Evolutionary conservation across 2,113 vertebrate genomes (phyloP).

Genomic region (Sphaerodactylus townsendi): DNA sequence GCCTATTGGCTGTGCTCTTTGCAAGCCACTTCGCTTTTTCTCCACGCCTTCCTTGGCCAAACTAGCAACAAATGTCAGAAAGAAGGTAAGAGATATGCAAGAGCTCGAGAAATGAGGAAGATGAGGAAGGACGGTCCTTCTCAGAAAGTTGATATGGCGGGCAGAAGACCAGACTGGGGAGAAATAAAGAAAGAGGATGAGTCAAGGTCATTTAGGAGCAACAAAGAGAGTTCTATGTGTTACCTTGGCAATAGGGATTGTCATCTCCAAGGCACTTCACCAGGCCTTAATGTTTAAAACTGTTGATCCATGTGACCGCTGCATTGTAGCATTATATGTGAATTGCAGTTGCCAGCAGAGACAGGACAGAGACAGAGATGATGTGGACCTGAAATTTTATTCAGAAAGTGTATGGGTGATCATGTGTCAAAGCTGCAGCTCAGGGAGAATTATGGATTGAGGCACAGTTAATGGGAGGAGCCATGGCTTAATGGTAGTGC

Average conservation of each 20-base stretch:
- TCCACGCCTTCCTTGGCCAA: constrained; percentile 23
- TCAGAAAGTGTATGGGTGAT: no score
- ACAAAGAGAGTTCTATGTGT: neutral
- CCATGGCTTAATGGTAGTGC: no score
- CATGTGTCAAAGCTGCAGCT: no score
- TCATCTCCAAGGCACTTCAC: neutral
- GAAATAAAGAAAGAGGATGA: neutral
- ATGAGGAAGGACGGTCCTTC: neutral
- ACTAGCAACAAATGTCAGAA: neutral
- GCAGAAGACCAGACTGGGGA: neutral
- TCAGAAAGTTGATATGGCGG: neutral
- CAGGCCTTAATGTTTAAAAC: neutral
- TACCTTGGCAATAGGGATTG: neutral
- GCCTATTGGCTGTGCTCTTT: neutral
- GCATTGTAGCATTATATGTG: no score
- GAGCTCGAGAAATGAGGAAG: neutral
- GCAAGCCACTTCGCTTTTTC: neutral
- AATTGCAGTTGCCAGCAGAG: neutral
- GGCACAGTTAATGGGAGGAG: no score
- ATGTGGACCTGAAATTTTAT: no score
- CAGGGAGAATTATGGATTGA: neutral
- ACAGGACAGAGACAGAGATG: no score
- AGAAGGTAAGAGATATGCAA: neutral
- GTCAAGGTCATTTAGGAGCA: no score
- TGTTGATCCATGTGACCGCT: neutral